These are phyloP conservation scores for Rhinoraja longicauda DNA, from an alignment of 2,797 vertebrate genomes.

Conservation along the genomic window DNA sequence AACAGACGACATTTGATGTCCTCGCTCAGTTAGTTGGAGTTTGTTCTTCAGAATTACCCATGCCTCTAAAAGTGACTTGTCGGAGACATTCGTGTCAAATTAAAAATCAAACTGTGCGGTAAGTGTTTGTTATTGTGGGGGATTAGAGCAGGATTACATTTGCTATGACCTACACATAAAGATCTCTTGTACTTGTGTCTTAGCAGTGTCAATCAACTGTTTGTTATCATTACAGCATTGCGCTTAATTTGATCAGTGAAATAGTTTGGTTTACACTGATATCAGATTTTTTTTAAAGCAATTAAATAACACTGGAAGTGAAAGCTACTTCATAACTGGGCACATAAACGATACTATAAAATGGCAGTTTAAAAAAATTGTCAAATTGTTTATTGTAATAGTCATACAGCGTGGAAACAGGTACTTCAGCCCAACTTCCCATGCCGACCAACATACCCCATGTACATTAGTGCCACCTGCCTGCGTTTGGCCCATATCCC, in stretches of 20 bases:
- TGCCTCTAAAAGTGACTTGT: neutral
- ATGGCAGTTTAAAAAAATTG: neutral
- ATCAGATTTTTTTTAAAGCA: neutral
- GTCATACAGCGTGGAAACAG: too few relatives aligned
- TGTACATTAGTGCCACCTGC: too few relatives aligned
- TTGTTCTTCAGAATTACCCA: neutral
- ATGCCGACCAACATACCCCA: too few relatives aligned
- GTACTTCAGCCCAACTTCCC: too few relatives aligned
- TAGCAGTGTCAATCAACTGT: neutral
- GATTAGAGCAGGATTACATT: neutral
- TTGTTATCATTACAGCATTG: neutral
- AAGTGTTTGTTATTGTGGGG: neutral
- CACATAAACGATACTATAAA: neutral
- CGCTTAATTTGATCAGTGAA: neutral
- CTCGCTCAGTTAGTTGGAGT: neutral
- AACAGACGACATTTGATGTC: neutral
- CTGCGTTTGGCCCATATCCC: too few relatives aligned
- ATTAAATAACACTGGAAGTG: neutral
- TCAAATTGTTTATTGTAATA: too few relatives aligned
- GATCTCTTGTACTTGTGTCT: neutral
- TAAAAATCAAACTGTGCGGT: neutral
- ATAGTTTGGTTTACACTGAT: neutral
- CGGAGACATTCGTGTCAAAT: neutral
- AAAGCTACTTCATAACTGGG: neutral
- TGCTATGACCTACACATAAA: neutral